A percentile compares a stretch with the other conserved stretches of the same genome.
Evolutionary conservation across 2,797 vertebrate species (phyloP).

Genomic region (Poecilia gillii): DNA sequence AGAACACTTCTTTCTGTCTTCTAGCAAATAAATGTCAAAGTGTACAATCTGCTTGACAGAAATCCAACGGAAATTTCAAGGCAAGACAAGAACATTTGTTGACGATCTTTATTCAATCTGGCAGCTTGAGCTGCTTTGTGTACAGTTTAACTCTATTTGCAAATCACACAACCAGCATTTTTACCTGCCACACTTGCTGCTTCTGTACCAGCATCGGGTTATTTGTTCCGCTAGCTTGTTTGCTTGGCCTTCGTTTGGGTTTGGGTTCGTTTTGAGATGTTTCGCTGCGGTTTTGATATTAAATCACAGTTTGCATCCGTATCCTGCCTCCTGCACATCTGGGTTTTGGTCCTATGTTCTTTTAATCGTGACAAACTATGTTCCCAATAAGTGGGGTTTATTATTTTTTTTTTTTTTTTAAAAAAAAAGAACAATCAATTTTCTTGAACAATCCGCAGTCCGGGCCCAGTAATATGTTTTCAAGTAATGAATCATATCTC

Average conservation of each 20-base stretch:
- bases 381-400: constrained; percentile 25
- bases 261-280: not conserved
- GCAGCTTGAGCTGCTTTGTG: not conserved
- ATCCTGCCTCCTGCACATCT: constrained; percentile 3
- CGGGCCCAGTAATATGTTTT: constrained; percentile 37
- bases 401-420: constrained; percentile 30
- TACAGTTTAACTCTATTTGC: not conserved
- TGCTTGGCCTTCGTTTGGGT: not conserved
- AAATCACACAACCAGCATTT: not conserved
- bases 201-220: not conserved
- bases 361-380: constrained; percentile 7
- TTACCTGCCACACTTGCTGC: not conserved
- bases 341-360: not conserved
- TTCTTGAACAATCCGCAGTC: constrained; percentile 47
- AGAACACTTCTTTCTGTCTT: not conserved
- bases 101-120: not conserved
- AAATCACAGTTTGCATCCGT: constrained; percentile 1
- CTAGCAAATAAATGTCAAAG: not conserved
- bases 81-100: not conserved
- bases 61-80: not conserved
- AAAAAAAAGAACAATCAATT: constrained; percentile 43
- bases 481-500: constrained; percentile 48
- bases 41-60: not conserved
- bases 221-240: not conserved
- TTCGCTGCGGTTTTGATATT: not conserved